A percentile compares a stretch with the other conserved stretches of the same genome.
Conservation (phyloP, 2,113 vertebrate genomes). For the Heptranchias perlo region DNA sequence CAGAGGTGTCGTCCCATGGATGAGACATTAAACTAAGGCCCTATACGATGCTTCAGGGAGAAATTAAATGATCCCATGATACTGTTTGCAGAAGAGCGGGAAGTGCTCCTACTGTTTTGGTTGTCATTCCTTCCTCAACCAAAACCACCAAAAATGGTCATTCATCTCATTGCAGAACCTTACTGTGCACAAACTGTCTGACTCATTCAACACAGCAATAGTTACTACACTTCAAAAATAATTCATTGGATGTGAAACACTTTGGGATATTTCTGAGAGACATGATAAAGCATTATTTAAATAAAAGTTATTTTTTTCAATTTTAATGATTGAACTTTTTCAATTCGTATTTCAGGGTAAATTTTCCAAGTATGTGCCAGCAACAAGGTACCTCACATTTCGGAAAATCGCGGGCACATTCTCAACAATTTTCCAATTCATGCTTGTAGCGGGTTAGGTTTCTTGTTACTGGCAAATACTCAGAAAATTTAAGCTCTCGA, state of each 20-base stretch:
- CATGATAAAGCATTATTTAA: not conserved
- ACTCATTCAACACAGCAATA: not conserved
- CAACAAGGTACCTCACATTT: not conserved
- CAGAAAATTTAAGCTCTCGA: not conserved
- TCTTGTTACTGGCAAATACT: not conserved
- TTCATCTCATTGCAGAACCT: not conserved
- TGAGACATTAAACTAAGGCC: not conserved
- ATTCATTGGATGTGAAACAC: not conserved
- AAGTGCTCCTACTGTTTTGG: not conserved
- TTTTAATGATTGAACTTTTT: not conserved
- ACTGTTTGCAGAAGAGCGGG: not conserved
- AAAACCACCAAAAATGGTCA: not conserved
- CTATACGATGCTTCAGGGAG: not conserved
- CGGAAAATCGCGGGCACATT: not conserved
- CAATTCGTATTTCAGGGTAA: not conserved
- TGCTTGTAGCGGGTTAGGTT: not conserved
- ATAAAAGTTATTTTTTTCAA: not conserved
- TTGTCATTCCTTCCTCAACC: not conserved
- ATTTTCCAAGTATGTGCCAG: not conserved
- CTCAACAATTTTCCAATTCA: not conserved
- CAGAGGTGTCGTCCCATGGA: not conserved
- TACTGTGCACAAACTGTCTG: not conserved
- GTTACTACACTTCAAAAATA: not conserved
- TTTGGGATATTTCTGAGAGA: not conserved
- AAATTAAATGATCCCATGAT: not conserved